Percentiles rank a stretch among this genome's conserved stretches.
Evolutionary conservation across 2,113 vertebrate species (phyloP).

Genomic region (Garra rufa): DNA sequence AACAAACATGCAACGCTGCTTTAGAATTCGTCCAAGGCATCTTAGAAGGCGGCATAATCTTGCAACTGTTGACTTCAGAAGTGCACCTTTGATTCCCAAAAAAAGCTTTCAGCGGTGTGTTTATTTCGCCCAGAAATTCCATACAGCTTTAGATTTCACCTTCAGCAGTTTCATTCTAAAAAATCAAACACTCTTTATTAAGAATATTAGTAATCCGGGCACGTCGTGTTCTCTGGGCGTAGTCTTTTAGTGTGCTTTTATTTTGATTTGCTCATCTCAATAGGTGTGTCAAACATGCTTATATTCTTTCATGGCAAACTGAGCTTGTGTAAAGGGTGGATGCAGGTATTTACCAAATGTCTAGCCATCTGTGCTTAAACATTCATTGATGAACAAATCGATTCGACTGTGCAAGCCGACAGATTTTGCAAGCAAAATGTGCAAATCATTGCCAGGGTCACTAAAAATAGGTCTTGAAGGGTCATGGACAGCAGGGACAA

Average conservation of each 20-base stretch:
- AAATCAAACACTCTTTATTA: not conserved
- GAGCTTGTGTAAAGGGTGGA: not conserved
- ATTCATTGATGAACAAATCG: not conserved
- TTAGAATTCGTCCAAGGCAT: not conserved
- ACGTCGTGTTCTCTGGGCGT: slow-evolving; percentile 24
- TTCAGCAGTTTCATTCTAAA: not conserved
- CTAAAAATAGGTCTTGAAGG: not conserved
- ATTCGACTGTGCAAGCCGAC: not conserved
- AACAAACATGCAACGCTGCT: no score
- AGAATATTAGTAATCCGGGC: not conserved
- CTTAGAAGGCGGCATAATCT: not conserved
- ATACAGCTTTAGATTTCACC: not conserved
- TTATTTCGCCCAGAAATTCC: not conserved
- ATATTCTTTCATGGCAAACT: not conserved
- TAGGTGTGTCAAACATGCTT: not conserved
- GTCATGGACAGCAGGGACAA: not conserved
- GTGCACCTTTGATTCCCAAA: not conserved
- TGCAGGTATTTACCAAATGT: not conserved
- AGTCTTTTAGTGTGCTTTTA: not conserved
- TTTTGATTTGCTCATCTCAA: slow-evolving; percentile 4
- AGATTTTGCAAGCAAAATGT: not conserved
- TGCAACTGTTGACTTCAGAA: not conserved
- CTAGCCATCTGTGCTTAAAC: slow-evolving; percentile 3
- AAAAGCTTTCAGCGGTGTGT: not conserved
- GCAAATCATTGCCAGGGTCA: not conserved